Evolutionary conservation across 2,888 invertebrate genomes (phyloP).

Genomic region (Tanytarsus gracilentus): DNA sequence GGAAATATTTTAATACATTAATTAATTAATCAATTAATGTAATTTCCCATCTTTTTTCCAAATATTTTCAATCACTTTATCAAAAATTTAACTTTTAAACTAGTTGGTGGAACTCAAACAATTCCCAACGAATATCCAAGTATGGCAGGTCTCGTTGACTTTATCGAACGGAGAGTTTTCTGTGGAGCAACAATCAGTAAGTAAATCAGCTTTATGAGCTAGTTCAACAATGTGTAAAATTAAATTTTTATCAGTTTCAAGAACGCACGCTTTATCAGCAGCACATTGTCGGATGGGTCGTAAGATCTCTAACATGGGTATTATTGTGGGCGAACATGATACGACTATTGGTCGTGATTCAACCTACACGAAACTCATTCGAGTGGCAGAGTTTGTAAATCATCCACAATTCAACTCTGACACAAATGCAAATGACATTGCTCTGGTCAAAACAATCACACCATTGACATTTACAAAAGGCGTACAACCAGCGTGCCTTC

Average conservation of each 20-base stretch:
- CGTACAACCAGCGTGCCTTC: conserved; percentile 57
- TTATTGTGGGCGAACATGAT: conserved; percentile 50
- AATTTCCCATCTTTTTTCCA: too few species aligned
- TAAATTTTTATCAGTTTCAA: conserved; percentile 31
- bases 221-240: too few species aligned
- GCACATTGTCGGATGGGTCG: conserved; percentile 47
- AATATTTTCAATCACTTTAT: neutral
- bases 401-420: conserved; percentile 39
- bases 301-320: conserved; percentile 34
- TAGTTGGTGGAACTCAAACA: conserved; percentile 42
- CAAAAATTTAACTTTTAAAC: neutral
- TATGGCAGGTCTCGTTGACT: conserved; percentile 40
- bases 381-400: conserved; percentile 32
- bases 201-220: neutral
- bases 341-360: conserved; percentile 29
- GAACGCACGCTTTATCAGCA: conserved; percentile 46
- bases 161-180: conserved; percentile 35
- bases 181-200: conserved; percentile 50
- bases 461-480: conserved; percentile 45
- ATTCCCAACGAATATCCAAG: conserved; percentile 42
- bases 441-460: conserved; percentile 41
- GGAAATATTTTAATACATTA: too few species aligned
- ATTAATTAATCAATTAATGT: too few species aligned
- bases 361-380: neutral
- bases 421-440: conserved; percentile 46